A percentile compares a stretch with the other conserved stretches of the same genome.
phyloP scores from a whole-genome alignment of 1,140 invertebrate species.

The Drosophila pectinifera region DNA sequence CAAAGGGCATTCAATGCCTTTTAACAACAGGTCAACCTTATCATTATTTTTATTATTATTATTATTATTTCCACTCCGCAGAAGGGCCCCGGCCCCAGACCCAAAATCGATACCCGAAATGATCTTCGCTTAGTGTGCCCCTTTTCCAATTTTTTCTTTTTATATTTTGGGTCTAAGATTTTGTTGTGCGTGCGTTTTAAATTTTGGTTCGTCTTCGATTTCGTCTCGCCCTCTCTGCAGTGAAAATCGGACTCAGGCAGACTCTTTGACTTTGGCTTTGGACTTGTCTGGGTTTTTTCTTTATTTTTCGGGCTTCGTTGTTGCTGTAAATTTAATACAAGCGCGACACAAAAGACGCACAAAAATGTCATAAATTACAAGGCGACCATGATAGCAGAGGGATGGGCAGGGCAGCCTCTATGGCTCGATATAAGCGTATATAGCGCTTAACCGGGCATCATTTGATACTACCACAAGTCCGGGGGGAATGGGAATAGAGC shows the following conservation, averaged over 20 bases:
- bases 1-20: slow-evolving; percentile 84
- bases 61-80: slow-evolving; percentile 74
- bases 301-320: slow-evolving; percentile 16
- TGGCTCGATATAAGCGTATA: slow-evolving; percentile 47
- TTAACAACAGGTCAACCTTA: slow-evolving; percentile 84
- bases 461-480: slow-evolving; percentile 58
- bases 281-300: slow-evolving; percentile 55
- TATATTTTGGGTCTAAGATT: slow-evolving; percentile 55
- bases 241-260: slow-evolving; percentile 73
- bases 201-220: slow-evolving; percentile 70
- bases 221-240: slow-evolving; percentile 55
- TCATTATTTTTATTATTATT: slow-evolving; percentile 84
- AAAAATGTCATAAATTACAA: slow-evolving; percentile 83
- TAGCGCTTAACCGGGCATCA: slow-evolving; percentile 40
- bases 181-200: slow-evolving; percentile 76
- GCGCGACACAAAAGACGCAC: slow-evolving; percentile 82
- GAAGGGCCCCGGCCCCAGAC: slow-evolving; percentile 60
- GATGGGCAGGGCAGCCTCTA: slow-evolving; percentile 64
- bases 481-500: slow-evolving; percentile 21
- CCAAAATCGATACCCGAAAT: slow-evolving; percentile 69
- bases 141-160: slow-evolving; percentile 26
- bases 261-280: slow-evolving; percentile 53
- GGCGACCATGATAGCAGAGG: slow-evolving; percentile 73
- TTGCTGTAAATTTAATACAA: slow-evolving; percentile 76
- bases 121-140: slow-evolving; percentile 67